Base-by-base conservation (phyloP, 2,113 vertebrate species). In the Pimephales promelas region DNA sequence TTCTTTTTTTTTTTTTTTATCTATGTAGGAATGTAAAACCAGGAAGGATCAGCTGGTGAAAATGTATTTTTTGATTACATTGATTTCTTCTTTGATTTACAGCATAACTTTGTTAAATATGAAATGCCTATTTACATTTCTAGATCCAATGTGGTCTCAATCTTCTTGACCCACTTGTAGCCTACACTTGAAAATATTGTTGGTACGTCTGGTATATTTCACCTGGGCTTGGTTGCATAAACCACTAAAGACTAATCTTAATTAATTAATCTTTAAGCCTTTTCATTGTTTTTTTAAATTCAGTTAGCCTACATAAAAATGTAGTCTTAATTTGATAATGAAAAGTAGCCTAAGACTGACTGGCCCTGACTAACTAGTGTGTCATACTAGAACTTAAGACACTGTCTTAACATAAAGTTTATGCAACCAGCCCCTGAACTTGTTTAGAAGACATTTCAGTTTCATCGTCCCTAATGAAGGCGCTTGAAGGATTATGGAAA, bases 1-100 rank as follows among this genome's bases (percentile, higher is more conserved):
- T 9, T 78, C 22, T 43, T 22, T 24, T 28, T 28, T 72, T 43
- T 22, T 24, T 28, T 28, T 72, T 11, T 76, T 40, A 36, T 34
- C 52, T 20, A 62, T 34, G 74, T 45, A 78, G n/a, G 56, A 78
- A 78, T 78, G 56, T 78, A 28, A 45, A 78, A 43, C 45, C 1
- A 77, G 34, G 54, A 59, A 43, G 75, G 54, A 59, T 77, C 13
- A 20, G 36, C 36, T 43, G 34, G 22, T 40, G 16, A 40, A 31
- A 52, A 40, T 40, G 8, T n/a, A n/a, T n/a, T n/a, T n/a, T n/a
- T n/a, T n/a, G n/a, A n/a, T n/a, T n/a, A n/a, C n/a, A n/a, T n/a
- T n/a, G n/a, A 4, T 11, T 45, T 71, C n/a, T 16, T n/a, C 40
- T n/a, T 43, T 14, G 2, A 14, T 24, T 71, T 71, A 71, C 16